Evolutionary conservation across 2,113 vertebrate genomes (phyloP).

Genomic region (Craseonycteris thonglongyai): DNA sequence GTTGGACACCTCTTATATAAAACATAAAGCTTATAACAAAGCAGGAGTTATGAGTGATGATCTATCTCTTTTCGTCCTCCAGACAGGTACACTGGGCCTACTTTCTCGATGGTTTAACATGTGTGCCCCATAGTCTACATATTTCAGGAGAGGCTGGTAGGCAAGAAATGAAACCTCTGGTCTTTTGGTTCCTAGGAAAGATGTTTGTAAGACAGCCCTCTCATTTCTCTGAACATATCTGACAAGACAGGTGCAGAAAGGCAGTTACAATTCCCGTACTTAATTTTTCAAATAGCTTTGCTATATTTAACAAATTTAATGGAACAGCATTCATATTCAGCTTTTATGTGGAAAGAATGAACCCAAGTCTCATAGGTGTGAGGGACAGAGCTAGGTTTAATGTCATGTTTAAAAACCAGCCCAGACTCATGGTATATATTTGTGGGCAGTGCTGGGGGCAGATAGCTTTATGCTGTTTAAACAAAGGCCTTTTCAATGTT

Average conservation of each 20-base stretch:
- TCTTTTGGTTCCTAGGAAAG: background rate
- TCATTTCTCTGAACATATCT: background rate
- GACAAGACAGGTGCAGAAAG: background rate
- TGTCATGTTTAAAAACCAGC: background rate
- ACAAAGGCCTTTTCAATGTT: background rate
- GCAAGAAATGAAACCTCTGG: background rate
- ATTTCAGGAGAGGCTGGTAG: background rate
- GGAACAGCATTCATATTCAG: background rate
- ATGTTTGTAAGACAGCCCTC: background rate
- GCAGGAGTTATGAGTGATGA: background rate
- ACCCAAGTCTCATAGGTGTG: background rate
- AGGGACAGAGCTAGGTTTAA: background rate
- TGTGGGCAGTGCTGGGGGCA: background rate
- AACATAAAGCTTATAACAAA: fast-evolving
- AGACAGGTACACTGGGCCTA: background rate
- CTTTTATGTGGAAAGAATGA: background rate
- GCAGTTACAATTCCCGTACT: background rate
- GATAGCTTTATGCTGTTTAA: background rate
- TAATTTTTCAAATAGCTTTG: background rate
- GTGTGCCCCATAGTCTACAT: background rate
- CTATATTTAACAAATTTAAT: background rate
- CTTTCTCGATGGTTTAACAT: background rate
- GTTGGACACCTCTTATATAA: too few species aligned
- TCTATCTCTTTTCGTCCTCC: background rate
- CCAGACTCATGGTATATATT: background rate